Evolutionary conservation across 2,113 vertebrate species (phyloP).

Genomic region (Engraulis encrasicolus): DNA sequence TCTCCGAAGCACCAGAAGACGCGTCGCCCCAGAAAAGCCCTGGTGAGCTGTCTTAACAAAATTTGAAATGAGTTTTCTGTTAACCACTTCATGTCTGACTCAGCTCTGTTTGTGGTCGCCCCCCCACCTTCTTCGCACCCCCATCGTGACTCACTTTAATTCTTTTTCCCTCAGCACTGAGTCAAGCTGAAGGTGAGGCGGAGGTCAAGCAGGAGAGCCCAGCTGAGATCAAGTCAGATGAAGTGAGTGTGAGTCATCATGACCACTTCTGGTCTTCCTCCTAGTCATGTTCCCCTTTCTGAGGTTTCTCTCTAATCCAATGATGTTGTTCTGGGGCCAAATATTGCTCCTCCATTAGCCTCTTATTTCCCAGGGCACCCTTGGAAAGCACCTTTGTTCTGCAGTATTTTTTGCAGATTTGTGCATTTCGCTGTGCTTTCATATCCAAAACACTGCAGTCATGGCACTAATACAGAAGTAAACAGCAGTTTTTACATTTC

Average conservation of each 20-base stretch:
- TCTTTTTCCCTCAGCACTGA: slow-evolving; percentile 39
- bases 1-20: background rate
- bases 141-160: background rate
- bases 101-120: background rate
- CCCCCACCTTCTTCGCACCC: background rate
- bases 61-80: background rate
- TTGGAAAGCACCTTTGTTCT: too few relatives aligned
- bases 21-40: background rate
- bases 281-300: too few relatives aligned
- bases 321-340: too few relatives aligned
- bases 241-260: slow-evolving; percentile 50
- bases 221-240: slow-evolving; percentile 52
- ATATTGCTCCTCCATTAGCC: too few relatives aligned
- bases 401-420: too few relatives aligned
- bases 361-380: too few relatives aligned
- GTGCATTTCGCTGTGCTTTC: too few relatives aligned
- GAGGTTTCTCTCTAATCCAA: too few relatives aligned
- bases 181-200: slow-evolving; percentile 51
- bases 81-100: background rate
- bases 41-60: background rate
- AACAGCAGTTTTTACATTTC: too few relatives aligned
- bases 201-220: slow-evolving; percentile 52
- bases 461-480: too few relatives aligned
- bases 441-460: too few relatives aligned
- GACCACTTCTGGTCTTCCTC: too few relatives aligned